These are phyloP conservation scores for Spodoptera littoralis DNA, from an alignment of 2,888 invertebrate species.

Conservation along the genomic window DNA sequence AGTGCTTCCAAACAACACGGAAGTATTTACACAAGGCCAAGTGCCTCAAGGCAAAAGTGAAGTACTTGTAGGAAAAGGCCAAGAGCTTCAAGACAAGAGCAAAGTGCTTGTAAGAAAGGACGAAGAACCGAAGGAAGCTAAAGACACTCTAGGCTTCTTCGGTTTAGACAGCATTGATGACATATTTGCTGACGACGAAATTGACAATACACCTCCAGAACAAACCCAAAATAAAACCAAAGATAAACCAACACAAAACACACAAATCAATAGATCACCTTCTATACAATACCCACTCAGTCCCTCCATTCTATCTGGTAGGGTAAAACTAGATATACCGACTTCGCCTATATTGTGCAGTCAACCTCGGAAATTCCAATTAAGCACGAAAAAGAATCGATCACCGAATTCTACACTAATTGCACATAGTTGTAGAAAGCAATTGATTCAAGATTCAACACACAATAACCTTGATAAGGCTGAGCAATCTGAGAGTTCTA, in stretches of 20 bases:
- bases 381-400: conserved; percentile 65
- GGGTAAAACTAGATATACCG: conserved; percentile 50
- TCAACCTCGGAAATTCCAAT: conserved; percentile 71
- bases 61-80: conserved; percentile 48
- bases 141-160: conserved; percentile 64
- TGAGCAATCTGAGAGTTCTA: conserved; percentile 36
- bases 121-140: conserved; percentile 57
- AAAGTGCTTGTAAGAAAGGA: conserved; percentile 15
- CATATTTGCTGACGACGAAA: conserved; percentile 78
- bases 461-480: conserved; percentile 42
- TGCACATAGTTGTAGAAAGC: conserved; percentile 59
- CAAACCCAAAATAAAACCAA: conserved; percentile 22
- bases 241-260: conserved; percentile 19
- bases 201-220: conserved; percentile 63
- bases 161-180: conserved; percentile 77
- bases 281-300: conserved; percentile 63
- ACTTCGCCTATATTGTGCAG: conserved; percentile 79
- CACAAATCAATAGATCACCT: conserved; percentile 36
- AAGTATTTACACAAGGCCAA: too few relatives aligned
- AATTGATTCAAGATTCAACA: conserved; percentile 58
- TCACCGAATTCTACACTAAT: conserved; percentile 64
- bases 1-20: too few relatives aligned
- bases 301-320: conserved; percentile 81
- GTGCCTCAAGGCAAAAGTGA: conserved; percentile 29
- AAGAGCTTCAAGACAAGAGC: conserved; percentile 6